Base-by-base conservation (phyloP, 30 jellyfish, hydroid and myxozoan species). In the Chironex yamaguchii region DNA sequence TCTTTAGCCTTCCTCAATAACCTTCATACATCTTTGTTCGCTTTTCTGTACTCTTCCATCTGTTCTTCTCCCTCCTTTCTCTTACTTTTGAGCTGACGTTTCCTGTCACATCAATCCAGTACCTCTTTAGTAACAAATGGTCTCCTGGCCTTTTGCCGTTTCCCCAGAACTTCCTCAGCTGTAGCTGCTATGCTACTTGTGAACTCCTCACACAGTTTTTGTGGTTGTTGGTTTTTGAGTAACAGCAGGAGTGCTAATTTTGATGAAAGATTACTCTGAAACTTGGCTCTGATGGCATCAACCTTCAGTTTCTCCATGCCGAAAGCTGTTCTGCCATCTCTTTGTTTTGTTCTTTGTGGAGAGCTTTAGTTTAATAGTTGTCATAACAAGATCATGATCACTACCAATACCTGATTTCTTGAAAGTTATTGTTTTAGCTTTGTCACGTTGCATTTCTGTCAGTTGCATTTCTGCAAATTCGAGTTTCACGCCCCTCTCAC, bases 361-460 rank as follows among this genome's bases (percentile, higher is more conserved):
- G 36, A 49, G 54, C 34, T 79, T 79, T 71, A 79, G 28, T 36
- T 79, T 79, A 22, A 79, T 23, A 21, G 69, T 22, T 67, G 36
- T 62, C 90, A 79, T 53, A 4, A 79, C 84, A 24, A 79, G 82
- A 52, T 32, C 82, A 36, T 79, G 90, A 52, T 79, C 84, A 62
- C 82, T 54, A n/a, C 90, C 90, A 33, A 62, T 79, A 35, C 63
- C 90, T 14, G 90, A 71, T 79, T 34, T 63, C 21, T 58, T 58
- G 52, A 29, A 29, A 25, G 71, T 62, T 58, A 70, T 23, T 26
- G 90, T 54, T 36, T n/a, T 49, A 20, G 70, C 88, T 51, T 33
- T 52, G 88, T 79, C n/a, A n/a, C n/a, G n/a, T n/a, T n/a, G n/a
- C n/a, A n/a, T n/a, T n/a, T n/a, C n/a, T n/a, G n/a, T n/a, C n/a